Base-by-base conservation (phyloP, 2,888 invertebrate species). In the Rhaphigaster nebulosa region DNA sequence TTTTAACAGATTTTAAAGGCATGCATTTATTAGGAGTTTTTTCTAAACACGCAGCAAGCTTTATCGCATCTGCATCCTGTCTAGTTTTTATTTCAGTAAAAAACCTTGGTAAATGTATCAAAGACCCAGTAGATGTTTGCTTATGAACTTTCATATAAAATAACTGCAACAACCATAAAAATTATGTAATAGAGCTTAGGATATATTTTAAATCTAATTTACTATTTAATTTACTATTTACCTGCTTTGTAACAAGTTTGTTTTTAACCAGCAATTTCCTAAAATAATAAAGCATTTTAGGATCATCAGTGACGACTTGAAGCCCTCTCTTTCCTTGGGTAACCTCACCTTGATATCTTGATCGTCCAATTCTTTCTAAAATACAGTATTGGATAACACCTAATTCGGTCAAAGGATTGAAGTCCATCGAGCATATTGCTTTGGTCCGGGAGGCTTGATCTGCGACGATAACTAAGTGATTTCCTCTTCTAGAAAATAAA, bases 281-380 rank as follows among this genome's bases (percentile, higher is more conserved):
- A 92, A 95, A 94, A 93, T 96, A 96, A 93, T 95, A 96, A 54
- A 96, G 93, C 2, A 95, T 94, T 93, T 96, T 96, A 0, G 95
- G 93, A 93, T 96, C 96, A 92, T 95, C 95, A 87, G 94, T 94
- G 87, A 94, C 93, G 20, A 94, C 92, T 87, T 94, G 93, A 18
- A 96, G 93, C 18, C 96, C 96, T 91, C 94, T 94, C 91, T 95
- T 95, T 20, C 96, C 96, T 90, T 95, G 95, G 0, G 96, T 96
- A 12, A 96, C 94, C 94, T 96, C 96, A 0, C 97, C 97, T 92
- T 95, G 95, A 92, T 95, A 94, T 65, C 97, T 94, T 0, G 96
- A 94, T 91, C 97, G 95, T 1, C 96, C 97, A 60, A 97, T 96
- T 92, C 96, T 94, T 94, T 97, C 98, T 91, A 97, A 94, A 60